Conservation (phyloP, 2,797 vertebrate genomes). For the Gymnoscopelus braueri region DNA sequence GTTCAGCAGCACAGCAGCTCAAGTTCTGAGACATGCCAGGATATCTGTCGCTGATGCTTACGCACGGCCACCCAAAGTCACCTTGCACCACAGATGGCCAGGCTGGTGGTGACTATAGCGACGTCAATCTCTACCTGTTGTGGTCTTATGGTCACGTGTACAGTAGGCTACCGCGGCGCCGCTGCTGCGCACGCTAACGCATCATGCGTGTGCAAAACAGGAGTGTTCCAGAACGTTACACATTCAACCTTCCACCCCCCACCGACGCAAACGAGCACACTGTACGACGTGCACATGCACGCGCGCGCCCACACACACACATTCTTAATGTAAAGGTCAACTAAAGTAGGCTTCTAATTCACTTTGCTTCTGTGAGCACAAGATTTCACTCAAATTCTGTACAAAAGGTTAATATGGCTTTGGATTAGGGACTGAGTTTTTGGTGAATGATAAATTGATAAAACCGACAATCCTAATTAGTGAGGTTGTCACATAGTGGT, state of each 20-base stretch:
- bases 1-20: constrained; percentile 42
- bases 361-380: constrained; percentile 16
- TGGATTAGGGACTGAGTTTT: constrained; percentile 3
- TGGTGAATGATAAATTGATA: constrained; percentile 6
- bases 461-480: constrained; percentile 4
- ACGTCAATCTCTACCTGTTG: constrained; percentile 36
- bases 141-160: neutral
- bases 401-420: constrained; percentile 25
- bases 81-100: constrained; percentile 61
- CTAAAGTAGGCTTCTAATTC: neutral
- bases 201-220: constrained; percentile 9
- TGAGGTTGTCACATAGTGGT: too few relatives aligned
- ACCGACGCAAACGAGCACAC: too few relatives aligned
- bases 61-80: constrained; percentile 49
- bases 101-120: constrained; percentile 24
- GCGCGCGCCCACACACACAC: neutral
- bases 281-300: neutral
- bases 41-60: constrained; percentile 39
- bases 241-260: neutral
- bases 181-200: neutral
- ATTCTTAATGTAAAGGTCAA: constrained; percentile 16
- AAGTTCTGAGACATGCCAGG: constrained; percentile 48
- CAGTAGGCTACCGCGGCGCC: neutral
- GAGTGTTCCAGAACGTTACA: constrained; percentile 6
- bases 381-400: neutral